Base-by-base conservation (phyloP, 2,888 invertebrate genomes). In the Drosophila siamana region DNA sequence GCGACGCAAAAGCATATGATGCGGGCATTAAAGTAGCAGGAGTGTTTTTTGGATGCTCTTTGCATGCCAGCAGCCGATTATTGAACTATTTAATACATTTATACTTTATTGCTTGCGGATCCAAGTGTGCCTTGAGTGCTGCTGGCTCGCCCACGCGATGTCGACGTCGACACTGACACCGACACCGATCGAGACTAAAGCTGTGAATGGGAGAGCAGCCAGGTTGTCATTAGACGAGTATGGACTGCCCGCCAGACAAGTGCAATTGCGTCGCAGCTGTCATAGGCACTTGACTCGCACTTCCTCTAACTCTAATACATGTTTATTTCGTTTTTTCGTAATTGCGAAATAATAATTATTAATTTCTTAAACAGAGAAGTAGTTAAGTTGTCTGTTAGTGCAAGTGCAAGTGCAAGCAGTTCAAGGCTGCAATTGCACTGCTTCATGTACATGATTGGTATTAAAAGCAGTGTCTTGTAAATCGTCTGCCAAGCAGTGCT, bases 41-140 rank as follows among this genome's bases (percentile, higher is more conserved):
- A 78, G 69, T 64, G 65, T 50, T 59, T 64, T 69, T 78, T 59
- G 61, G 71, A 85, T 71, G 81, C 66, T 65, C 78, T 85, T 63
- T 67, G 69, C 72, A 71, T 85, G 56, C 66, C 66, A 71, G 64
- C 48, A 46, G 13, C 26, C 11, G 56, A 48, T 55, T 82, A 66
- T 76, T 75, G 69, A 77, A 78, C 62, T 55, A 61, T 83, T 73
- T 41, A 13, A 41, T 41, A 41, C 11, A 9, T 41, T 19, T 41
- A 15, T 41, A 11, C 9, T 41, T 77, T 66, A 70, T 59, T 60
- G 62, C 16, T 57, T 52, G 55, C 55, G 52, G 43, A 51, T 22
- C 51, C 57, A 30, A 57, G 33, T 33, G 56, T 62, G 78, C 51
- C 38, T 41, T 65, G 33, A 66, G 72, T 63, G 44, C 62, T 60